Evolutionary conservation across 30 jellyfish, hydroid and myxozoan species (phyloP).

Genomic region (Turritopsis rubra): DNA sequence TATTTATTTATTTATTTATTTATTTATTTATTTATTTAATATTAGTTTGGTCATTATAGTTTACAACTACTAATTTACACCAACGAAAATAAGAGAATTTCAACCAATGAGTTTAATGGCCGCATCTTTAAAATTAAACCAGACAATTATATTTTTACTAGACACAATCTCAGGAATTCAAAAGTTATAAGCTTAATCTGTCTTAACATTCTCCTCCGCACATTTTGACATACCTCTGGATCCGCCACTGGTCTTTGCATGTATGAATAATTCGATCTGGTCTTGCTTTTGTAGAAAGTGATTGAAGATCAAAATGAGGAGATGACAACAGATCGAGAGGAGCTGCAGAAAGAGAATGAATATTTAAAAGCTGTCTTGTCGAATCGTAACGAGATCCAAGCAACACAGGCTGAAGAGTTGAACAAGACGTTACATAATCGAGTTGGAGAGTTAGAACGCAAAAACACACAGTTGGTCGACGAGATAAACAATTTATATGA

Average conservation of each 20-base stretch:
- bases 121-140: too few species aligned
- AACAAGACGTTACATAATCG: slow-evolving; percentile 46
- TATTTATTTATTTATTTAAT: too few species aligned
- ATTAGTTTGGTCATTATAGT: too few species aligned
- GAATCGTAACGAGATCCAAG: slow-evolving; percentile 70
- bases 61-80: too few species aligned
- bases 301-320: slow-evolving; percentile 52
- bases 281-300: slow-evolving; percentile 6
- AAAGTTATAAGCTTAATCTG: too few species aligned
- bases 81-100: too few species aligned
- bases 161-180: too few species aligned
- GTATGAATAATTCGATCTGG: neutral
- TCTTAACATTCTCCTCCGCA: too few species aligned
- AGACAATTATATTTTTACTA: too few species aligned
- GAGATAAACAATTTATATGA: slow-evolving; percentile 55
- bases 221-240: too few species aligned
- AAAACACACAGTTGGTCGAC: slow-evolving; percentile 42
- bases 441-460: slow-evolving; percentile 48
- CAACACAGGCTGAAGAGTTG: slow-evolving; percentile 37
- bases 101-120: too few species aligned
- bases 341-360: slow-evolving; percentile 59
- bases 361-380: slow-evolving; percentile 66
- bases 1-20: too few species aligned
- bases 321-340: slow-evolving; percentile 67
- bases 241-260: neutral